Percentiles rank a stretch among this genome's conserved stretches.
Conservation (phyloP, 2,888 invertebrate species). For the Dichetophora obliterata region DNA sequence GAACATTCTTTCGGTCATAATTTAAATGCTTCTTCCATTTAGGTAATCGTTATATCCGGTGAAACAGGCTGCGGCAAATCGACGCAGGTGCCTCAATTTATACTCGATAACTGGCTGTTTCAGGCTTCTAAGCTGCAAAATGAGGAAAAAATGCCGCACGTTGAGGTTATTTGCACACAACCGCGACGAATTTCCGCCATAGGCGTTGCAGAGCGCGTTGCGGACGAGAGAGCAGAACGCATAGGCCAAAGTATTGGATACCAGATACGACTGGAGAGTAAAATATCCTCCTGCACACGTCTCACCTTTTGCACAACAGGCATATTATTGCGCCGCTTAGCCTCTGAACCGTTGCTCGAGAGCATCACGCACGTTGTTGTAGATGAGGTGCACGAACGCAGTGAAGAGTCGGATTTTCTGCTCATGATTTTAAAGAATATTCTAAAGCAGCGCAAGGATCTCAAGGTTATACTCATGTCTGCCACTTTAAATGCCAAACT, state of each 20-base stretch:
- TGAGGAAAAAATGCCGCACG: slow-evolving; percentile 72
- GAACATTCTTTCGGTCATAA: neutral
- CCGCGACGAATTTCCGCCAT: slow-evolving; percentile 92
- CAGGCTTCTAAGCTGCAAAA: slow-evolving; percentile 62
- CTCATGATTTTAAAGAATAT: slow-evolving; percentile 85
- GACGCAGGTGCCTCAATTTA: slow-evolving; percentile 93
- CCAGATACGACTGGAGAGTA: slow-evolving; percentile 84
- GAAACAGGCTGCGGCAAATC: slow-evolving; percentile 90
- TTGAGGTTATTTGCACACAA: slow-evolving; percentile 92
- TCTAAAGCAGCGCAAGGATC: slow-evolving; percentile 78
- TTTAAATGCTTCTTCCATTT: neutral
- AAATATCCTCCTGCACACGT: slow-evolving; percentile 82
- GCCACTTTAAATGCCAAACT: slow-evolving; percentile 89
- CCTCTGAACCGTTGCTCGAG: slow-evolving; percentile 81
- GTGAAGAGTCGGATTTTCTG: slow-evolving; percentile 91
- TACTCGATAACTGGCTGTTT: slow-evolving; percentile 87
- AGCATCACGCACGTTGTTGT: slow-evolving; percentile 87
- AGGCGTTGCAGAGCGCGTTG: slow-evolving; percentile 91
- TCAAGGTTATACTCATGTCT: slow-evolving; percentile 92
- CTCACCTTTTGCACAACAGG: slow-evolving; percentile 95
- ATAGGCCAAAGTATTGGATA: slow-evolving; percentile 72
- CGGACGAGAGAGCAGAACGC: slow-evolving; percentile 86
- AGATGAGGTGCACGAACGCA: slow-evolving; percentile 95
- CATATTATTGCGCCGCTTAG: slow-evolving; percentile 85
- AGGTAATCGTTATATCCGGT: slow-evolving; percentile 78